These are phyloP conservation scores for Acrossocheilus wenchowensis DNA, from an alignment of 2,797 vertebrate species.

Conservation along the genomic window DNA sequence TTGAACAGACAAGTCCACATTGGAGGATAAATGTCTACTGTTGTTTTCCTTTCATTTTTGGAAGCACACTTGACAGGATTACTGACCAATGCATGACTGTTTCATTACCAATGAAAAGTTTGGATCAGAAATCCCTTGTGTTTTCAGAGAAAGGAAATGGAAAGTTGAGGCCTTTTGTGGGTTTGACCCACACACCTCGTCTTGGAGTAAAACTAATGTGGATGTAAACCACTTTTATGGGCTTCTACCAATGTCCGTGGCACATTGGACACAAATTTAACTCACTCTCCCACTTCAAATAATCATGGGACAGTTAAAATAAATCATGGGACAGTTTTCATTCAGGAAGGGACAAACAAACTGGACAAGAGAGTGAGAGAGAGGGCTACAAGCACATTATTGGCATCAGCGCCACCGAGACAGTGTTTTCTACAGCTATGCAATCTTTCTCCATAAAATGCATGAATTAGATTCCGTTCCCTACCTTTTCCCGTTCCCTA, in stretches of 20 bases:
- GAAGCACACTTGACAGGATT: constrained; percentile 57
- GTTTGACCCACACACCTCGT: constrained; percentile 9
- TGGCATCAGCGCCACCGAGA: constrained; percentile 69
- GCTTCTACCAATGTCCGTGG: constrained; percentile 52
- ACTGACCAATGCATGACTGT: constrained; percentile 51
- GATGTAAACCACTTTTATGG: constrained; percentile 38
- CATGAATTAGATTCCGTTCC: constrained; percentile 73
- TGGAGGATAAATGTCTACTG: constrained; percentile 28
- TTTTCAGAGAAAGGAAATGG: constrained; percentile 28
- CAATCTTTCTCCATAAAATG: constrained; percentile 79
- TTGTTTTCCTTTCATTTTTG: constrained; percentile 56
- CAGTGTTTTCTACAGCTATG: constrained; percentile 82
- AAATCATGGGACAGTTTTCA: constrained; percentile 17
- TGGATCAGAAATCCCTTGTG: constrained; percentile 19
- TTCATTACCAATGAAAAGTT: constrained; percentile 40
- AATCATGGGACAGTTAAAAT: constrained; percentile 8
- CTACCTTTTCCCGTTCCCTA: constrained; percentile 63
- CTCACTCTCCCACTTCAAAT: constrained; percentile 58
- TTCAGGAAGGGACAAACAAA: constrained; percentile 35
- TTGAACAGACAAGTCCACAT: constrained; percentile 39
- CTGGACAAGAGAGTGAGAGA: constrained; percentile 14
- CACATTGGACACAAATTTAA: constrained; percentile 58
- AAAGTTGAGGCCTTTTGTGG: constrained; percentile 20
- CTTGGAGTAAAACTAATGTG: constrained; percentile 29
- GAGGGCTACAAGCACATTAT: constrained; percentile 70